Evolutionary conservation across 2,797 vertebrate genomes (phyloP).

Genomic region (Scomberomorus guttatus): DNA sequence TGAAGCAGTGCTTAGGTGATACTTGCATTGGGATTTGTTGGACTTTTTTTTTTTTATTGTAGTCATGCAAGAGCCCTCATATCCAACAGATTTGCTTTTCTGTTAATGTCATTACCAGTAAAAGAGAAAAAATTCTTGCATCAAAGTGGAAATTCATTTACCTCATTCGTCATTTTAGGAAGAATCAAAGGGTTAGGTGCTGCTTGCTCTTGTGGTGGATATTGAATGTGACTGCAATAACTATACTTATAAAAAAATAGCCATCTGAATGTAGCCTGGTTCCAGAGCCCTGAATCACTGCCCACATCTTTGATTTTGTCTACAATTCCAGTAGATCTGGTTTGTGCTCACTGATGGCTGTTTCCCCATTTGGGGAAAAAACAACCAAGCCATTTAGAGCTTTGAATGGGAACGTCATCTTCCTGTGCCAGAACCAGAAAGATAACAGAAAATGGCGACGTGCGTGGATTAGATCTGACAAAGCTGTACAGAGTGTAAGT

Average conservation of each 20-base stretch:
- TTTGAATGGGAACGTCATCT: not conserved
- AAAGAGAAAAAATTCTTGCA: constrained; percentile 34
- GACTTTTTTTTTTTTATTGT: not conserved
- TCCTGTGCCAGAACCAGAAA: constrained; percentile 5
- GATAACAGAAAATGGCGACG: not conserved
- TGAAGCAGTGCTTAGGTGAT: not conserved
- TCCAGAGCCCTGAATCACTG: not conserved
- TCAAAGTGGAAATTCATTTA: constrained; percentile 23
- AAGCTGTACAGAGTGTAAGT: no score
- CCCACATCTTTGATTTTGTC: not conserved
- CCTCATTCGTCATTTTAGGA: constrained; percentile 26
- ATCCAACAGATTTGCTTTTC: constrained; percentile 22
- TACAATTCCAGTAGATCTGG: not conserved
- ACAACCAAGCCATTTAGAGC: not conserved
- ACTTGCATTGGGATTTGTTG: constrained; percentile 24
- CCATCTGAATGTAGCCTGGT: not conserved
- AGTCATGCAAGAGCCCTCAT: constrained; percentile 9
- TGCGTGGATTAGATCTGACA: not conserved
- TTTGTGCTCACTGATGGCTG: constrained; percentile 3
- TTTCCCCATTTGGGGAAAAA: not conserved
- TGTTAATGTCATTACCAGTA: constrained; percentile 44
- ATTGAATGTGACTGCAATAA: constrained; percentile 27
- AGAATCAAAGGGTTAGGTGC: constrained; percentile 27
- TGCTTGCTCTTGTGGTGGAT: constrained; percentile 7
- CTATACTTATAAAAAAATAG: constrained; percentile 3